Conservation (phyloP, 1,140 invertebrate genomes). For the Drosophila nikananu region DNA sequence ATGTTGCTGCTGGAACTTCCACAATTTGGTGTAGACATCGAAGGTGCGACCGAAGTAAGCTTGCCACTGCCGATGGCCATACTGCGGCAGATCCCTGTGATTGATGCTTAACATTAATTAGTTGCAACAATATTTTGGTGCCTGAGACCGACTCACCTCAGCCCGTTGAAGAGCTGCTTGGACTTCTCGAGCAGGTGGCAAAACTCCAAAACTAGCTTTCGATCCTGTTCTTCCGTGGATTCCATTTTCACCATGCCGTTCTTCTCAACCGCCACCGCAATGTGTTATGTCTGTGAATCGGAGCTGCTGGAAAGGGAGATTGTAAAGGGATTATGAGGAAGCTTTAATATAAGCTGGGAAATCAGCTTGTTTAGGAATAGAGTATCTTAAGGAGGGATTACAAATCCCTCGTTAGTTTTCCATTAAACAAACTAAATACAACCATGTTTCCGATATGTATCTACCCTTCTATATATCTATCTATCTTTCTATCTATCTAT, state of each 20-base stretch:
- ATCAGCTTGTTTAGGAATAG: neutral
- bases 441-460: conserved; percentile 28
- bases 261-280: conserved; percentile 76
- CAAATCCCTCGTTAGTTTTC: neutral
- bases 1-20: conserved; percentile 99
- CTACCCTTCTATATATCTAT: conserved; percentile 27
- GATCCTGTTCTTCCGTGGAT: conserved; percentile 93
- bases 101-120: conserved; percentile 3
- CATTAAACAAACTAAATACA: conserved; percentile 48
- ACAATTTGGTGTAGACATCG: conserved; percentile 99
- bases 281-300: conserved; percentile 77
- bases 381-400: neutral
- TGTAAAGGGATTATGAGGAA: neutral
- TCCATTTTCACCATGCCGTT: conserved; percentile 88
- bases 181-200: conserved; percentile 98
- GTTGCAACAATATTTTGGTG: neutral
- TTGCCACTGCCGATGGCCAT: conserved; percentile 99
- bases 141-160: conserved; percentile 88
- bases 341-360: neutral
- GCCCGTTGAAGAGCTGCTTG: conserved; percentile 98
- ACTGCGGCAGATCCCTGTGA: conserved; percentile 96
- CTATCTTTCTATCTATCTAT: conserved; percentile 23
- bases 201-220: conserved; percentile 98
- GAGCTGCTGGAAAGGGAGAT: conserved; percentile 51
- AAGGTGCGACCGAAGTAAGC: conserved; percentile 98